Evolutionary conservation across 2,797 vertebrate species (phyloP).

Genomic region (Silurus aristotelis): DNA sequence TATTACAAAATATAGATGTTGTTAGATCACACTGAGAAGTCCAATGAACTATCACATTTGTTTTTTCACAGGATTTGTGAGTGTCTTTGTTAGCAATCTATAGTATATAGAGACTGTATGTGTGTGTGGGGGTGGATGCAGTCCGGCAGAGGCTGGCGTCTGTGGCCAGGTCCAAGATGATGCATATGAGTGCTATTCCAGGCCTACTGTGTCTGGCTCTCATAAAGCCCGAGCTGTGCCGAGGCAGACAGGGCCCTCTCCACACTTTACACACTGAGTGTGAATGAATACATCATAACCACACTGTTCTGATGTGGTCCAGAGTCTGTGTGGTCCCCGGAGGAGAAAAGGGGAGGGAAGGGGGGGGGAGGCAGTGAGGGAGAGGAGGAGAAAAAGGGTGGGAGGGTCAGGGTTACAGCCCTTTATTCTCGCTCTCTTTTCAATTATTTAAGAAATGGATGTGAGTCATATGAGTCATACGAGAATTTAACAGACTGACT

Average conservation of each 20-base stretch:
- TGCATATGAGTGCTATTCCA: constrained; percentile 57
- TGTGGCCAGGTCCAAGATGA: constrained; percentile 49
- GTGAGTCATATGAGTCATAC: constrained; percentile 23
- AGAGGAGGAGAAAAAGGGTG: constrained; percentile 7
- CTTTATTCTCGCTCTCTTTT: constrained; percentile 17
- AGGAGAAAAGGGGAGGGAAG: constrained; percentile 71
- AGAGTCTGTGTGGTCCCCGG: constrained; percentile 78
- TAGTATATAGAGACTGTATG: neutral
- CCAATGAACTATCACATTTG: no score
- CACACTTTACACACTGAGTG: constrained; percentile 68
- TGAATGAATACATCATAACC: constrained; percentile 79
- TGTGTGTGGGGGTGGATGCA: constrained; percentile 32
- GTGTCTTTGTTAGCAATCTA: neutral
- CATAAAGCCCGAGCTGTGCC: constrained; percentile 41
- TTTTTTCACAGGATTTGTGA: neutral
- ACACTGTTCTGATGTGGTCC: constrained; percentile 79
- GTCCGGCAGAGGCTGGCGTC: constrained; percentile 52
- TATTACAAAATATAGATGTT: neutral
- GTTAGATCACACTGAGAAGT: neutral
- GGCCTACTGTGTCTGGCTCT: constrained; percentile 55
- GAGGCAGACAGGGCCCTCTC: constrained; percentile 50
- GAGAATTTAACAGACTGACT: constrained; percentile 41
- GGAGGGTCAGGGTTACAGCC: constrained; percentile 49
- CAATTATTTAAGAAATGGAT: constrained; percentile 54
- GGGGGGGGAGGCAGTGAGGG: constrained; percentile 55